These are phyloP conservation scores for Champsocephalus gunnari DNA, from an alignment of 2,797 vertebrate genomes.

Conservation along the genomic window DNA sequence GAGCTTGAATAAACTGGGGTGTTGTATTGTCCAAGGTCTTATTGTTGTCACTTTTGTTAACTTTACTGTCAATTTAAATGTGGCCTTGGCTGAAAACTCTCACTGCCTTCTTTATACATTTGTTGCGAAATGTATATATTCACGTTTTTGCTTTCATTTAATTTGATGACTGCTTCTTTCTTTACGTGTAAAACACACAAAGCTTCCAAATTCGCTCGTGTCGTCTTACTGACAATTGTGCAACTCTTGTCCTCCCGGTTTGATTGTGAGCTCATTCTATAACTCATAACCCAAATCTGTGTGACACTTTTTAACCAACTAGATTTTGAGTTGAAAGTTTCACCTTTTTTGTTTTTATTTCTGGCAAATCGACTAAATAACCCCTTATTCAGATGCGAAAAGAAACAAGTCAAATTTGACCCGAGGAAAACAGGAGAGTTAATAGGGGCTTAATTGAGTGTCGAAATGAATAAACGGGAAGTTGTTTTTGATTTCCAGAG, in stretches of 20 bases:
- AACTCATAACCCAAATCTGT: no score
- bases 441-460: conserved; percentile 57
- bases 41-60: conserved; percentile 26
- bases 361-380: no score
- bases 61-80: conserved; percentile 21
- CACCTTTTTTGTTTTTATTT: no score
- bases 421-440: no score
- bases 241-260: no score
- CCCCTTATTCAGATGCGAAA: no score
- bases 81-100: conserved; percentile 14
- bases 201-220: conserved; percentile 5
- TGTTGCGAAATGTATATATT: conserved; percentile 6
- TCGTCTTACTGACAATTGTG: no score
- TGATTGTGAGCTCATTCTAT: no score
- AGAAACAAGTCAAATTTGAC: no score
- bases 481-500: conserved; percentile 65
- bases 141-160: conserved; percentile 10
- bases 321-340: no score
- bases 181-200: conserved; percentile 10
- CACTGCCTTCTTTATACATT: background rate
- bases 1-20: conserved; percentile 37
- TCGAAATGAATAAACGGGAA: conserved; percentile 52
- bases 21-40: conserved; percentile 33
- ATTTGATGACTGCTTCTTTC: background rate
- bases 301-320: no score